Evolutionary conservation across 2,888 invertebrate genomes (phyloP), one percentile per base, ranked within the genome.

Genomic region (Ornithoptera priamus): DNA sequence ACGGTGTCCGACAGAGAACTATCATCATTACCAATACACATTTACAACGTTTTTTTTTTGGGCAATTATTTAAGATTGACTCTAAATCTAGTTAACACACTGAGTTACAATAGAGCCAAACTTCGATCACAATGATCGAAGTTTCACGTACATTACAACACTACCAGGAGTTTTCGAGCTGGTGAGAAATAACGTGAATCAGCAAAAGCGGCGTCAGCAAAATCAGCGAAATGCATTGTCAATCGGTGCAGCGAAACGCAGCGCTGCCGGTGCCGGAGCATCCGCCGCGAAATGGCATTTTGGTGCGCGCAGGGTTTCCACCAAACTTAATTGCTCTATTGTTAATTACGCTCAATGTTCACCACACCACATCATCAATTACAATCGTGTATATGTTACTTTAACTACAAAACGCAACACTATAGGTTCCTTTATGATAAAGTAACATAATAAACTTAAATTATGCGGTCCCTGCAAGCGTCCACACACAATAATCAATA

Each of bases 281-380:
- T 68, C 53, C 71, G 72, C 64, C 71, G 72, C 65, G 62, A 67
- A 71, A 69, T 68, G 50, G 60, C 71, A 86, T 82, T 90, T 85
- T 85, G 81, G 75, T 78, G 81, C 80, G 82, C 76, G 81, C 84
- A 85, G 85, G 86, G 84, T 80, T 81, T 78, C 81, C 81, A 74
- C 82, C 80, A 82, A 86, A 87, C 86, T 91, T 92, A 92, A 92
- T 92, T 92, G 90, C 88, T 88, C 90, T 89, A 92, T 92, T 92
- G 92, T 92, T 92, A 91, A 91, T 92, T 92, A 89, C 87, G 87
- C 87, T 88, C 88, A 88, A 82, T 85, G 81, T 86, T 79, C 77
- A 82, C 87, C 86, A 77, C 87, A 85, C 76, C 78, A 79, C 78
- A 82, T 81, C 82, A 81, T 84, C 83, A 82, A 85, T 83, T 83